These are phyloP conservation scores for Calameuta filiformis DNA, from an alignment of 2,888 invertebrate species.

Conservation along the genomic window DNA sequence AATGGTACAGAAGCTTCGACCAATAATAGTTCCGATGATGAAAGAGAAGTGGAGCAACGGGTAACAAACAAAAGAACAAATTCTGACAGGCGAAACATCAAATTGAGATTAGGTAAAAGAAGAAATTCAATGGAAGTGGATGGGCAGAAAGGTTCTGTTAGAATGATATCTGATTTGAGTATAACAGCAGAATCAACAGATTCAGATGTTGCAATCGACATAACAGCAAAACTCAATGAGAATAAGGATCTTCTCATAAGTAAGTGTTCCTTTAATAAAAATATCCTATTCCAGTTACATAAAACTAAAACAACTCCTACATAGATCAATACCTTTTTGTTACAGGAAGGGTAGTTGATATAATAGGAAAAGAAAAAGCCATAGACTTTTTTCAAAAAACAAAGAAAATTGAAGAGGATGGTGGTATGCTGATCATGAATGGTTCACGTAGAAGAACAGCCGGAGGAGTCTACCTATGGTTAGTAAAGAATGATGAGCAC, in stretches of 20 bases:
- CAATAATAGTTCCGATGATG: slow-evolving; percentile 71
- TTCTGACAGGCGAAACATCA: slow-evolving; percentile 71
- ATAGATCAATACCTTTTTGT: slow-evolving; percentile 30
- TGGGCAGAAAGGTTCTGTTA: slow-evolving; percentile 69
- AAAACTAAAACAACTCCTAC: background rate
- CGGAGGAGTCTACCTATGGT: slow-evolving; percentile 86
- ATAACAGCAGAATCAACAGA: slow-evolving; percentile 68
- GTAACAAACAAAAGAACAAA: slow-evolving; percentile 71
- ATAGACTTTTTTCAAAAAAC: slow-evolving; percentile 82
- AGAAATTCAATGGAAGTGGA: slow-evolving; percentile 65
- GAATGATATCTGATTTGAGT: slow-evolving; percentile 71
- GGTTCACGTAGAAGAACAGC: slow-evolving; percentile 84
- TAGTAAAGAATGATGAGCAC: slow-evolving; percentile 79
- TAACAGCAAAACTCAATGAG: slow-evolving; percentile 79
- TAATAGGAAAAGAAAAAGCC: slow-evolving; percentile 79
- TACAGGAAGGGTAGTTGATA: slow-evolving; percentile 77
- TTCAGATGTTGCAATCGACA: slow-evolving; percentile 76
- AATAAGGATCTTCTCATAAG: slow-evolving; percentile 80
- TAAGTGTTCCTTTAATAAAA: slow-evolving; percentile 62
- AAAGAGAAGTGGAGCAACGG: slow-evolving; percentile 56
- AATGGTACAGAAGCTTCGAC: slow-evolving; percentile 29
- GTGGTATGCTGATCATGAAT: slow-evolving; percentile 89
- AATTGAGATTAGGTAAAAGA: slow-evolving; percentile 70
- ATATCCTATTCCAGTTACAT: background rate
- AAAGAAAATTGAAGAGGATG: slow-evolving; percentile 83